Base-by-base conservation (phyloP, 2,113 vertebrate species). In the Steatornis caripensis region DNA sequence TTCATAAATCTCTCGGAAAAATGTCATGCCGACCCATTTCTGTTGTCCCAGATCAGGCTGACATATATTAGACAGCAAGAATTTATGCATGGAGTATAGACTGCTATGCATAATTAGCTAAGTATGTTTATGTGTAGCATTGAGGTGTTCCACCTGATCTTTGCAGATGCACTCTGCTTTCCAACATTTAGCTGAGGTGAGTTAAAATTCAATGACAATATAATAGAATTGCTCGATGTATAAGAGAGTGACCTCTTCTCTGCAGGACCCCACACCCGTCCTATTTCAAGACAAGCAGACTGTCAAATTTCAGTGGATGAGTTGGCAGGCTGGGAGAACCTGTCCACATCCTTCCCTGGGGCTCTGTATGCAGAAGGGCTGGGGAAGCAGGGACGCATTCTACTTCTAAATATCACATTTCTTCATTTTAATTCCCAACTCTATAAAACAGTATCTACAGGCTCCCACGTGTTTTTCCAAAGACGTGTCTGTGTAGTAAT, bases 381-480 rank as follows among this genome's bases (percentile, higher is more conserved):
- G 49, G 3, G 19, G 17, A 78, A 32, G 4, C 0, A 12, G 32
- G 24, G 4, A 1, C 21, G 36, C 2, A 2, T 62, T 66, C 29
- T 89, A 49, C 39, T 70, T 78, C 27, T 26, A 84, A 48, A 74
- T 45, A 92, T 49, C 46, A 39, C 15, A 49, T 81, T 90, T 79
- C 57, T 71, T 61, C 53, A 78, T 10, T 39, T 19, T 81, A 92
- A 78, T 57, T 91, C 89, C 21, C 57, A 72, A 14, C 9, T 68
- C 18, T 51, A 51, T 83, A 71, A 95, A 65, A 57, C 3, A n/a
- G 3, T 58, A 45, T 45, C 36, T 82, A 60, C 20, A 68, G 23
- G 29, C 15, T 91, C 27, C 37, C 17, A 43, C 43, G 64, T 54
- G 24, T 54, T 65, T 95, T 39, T 64, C 41, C 66, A 95, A 76